Evolutionary conservation across 2,888 invertebrate genomes (phyloP), one percentile per base, ranked within the genome.

Genomic region (Lasioglossum figueresi): DNA sequence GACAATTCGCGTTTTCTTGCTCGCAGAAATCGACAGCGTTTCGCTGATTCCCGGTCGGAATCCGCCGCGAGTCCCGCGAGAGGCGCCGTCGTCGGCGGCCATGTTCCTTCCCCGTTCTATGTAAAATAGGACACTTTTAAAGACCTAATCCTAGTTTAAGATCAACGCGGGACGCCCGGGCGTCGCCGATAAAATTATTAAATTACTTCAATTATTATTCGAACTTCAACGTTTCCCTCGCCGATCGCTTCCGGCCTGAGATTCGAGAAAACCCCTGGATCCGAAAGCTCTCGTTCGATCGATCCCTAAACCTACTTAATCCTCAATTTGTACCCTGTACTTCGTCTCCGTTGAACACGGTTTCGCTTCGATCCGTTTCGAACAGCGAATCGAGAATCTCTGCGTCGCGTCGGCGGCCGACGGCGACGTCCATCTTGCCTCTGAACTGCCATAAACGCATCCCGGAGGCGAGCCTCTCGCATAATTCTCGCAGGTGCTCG

Each of bases 281-380:
- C 37, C 43, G 31, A 19, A 5, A 23, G n/a, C 40, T 37, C 12
- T 27, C 40, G 66, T 27, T 27, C 70, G 31, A 70, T 43, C 70
- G 40, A 68, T 8, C n/a, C 48, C 79, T 88, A 82, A 84, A 59
- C 59, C 68, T 88, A 88, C 68, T 63, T 88, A 80, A 56, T 85
- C 43, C 80, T 88, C 82, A 52, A 81, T 79, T 84, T 83, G 81
- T 89, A 89, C 89, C 89, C 89, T 89, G 89, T 85, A 70, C 85
- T 88, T 84, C 82, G 34, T 85, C 76, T 80, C 76, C 83, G 74
- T 84, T 72, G 78, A 82, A 89, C 84, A 77, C 34, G 66, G 66
- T 52, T 66, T 34, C 66, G 34, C 66, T 23, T 66, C 66, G 31
- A 66, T 34, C 66, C 19, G 19, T 19, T 19, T 3, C 34, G 19